phyloP scores from a whole-genome alignment of 2,888 invertebrate genomes.

The Amorpha juglandis region DNA sequence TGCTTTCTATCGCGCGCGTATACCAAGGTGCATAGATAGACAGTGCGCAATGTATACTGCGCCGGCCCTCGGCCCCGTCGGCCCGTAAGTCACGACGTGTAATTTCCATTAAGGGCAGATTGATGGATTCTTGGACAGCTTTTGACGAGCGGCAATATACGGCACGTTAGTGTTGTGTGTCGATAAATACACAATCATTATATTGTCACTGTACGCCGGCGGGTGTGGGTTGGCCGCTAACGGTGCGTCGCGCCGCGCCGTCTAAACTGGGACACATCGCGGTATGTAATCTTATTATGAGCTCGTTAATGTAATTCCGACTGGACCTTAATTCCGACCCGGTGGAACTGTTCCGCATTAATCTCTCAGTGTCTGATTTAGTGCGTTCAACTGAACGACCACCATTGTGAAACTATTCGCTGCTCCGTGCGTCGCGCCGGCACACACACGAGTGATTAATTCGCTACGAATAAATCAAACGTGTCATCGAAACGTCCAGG shows the following conservation, averaged over 20 bases:
- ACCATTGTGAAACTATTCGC: conserved; percentile 16
- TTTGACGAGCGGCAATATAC: conserved; percentile 55
- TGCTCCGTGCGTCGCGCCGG: not conserved
- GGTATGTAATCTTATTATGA: conserved; percentile 80
- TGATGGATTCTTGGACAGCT: conserved; percentile 58
- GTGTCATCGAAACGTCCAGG: conserved; percentile 50
- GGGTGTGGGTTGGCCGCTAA: conserved; percentile 69
- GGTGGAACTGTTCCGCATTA: conserved; percentile 41
- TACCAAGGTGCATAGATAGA: too few relatives aligned
- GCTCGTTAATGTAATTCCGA: conserved; percentile 78
- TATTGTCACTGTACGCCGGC: conserved; percentile 70
- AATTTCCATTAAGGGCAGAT: conserved; percentile 52
- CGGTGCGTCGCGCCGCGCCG: conserved; percentile 65
- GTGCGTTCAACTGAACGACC: conserved; percentile 26
- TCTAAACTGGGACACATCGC: conserved; percentile 72
- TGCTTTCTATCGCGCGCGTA: conserved; percentile 55
- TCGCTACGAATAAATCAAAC: conserved; percentile 45
- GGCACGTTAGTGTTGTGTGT: conserved; percentile 53
- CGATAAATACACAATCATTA: conserved; percentile 75
- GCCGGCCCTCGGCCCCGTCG: not conserved
- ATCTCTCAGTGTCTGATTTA: conserved; percentile 30
- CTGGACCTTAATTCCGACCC: conserved; percentile 60
- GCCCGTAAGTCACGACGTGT: conserved; percentile 48
- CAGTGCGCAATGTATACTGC: not conserved
- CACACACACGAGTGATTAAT: conserved; percentile 35